Conservation (phyloP, 1,140 invertebrate species). For the Zaprionus camerounensis region DNA sequence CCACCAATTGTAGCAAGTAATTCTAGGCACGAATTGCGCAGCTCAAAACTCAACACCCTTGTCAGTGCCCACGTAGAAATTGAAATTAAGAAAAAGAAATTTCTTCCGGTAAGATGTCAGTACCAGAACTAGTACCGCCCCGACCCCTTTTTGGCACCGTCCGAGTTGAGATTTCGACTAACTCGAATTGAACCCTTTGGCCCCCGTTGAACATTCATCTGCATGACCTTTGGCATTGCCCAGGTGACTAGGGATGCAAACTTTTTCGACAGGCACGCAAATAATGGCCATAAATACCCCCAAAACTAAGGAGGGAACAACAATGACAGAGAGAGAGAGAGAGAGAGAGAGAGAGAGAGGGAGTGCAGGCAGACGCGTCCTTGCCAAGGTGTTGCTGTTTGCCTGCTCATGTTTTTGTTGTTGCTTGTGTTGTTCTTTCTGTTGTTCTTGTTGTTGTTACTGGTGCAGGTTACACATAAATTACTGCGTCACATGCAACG, state of each 20-base stretch:
- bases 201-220: neutral
- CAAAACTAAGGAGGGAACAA: neutral
- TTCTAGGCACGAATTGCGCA: neutral
- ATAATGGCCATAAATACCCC: slow-evolving; percentile 45
- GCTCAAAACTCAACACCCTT: neutral
- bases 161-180: neutral
- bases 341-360: neutral
- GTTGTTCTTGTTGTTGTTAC: slow-evolving; percentile 15
- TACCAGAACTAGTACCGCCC: neutral
- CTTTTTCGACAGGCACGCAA: slow-evolving; percentile 53
- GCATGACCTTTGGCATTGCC: slow-evolving; percentile 35
- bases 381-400: slow-evolving; percentile 40
- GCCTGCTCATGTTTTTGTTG: slow-evolving; percentile 9
- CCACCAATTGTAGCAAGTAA: neutral
- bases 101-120: neutral
- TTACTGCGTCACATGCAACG: slow-evolving; percentile 55
- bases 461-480: slow-evolving; percentile 53
- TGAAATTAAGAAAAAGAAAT: neutral
- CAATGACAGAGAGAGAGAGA: slow-evolving; percentile 6
- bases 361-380: slow-evolving; percentile 7
- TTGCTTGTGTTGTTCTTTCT: slow-evolving; percentile 15
- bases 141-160: neutral
- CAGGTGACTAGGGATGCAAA: slow-evolving; percentile 34
- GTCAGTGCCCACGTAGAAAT: neutral
- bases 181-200: slow-evolving; percentile 14